These are phyloP conservation scores for Ophthalmolycus amberensis DNA, from an alignment of 2,113 vertebrate genomes.

Conservation along the genomic window DNA sequence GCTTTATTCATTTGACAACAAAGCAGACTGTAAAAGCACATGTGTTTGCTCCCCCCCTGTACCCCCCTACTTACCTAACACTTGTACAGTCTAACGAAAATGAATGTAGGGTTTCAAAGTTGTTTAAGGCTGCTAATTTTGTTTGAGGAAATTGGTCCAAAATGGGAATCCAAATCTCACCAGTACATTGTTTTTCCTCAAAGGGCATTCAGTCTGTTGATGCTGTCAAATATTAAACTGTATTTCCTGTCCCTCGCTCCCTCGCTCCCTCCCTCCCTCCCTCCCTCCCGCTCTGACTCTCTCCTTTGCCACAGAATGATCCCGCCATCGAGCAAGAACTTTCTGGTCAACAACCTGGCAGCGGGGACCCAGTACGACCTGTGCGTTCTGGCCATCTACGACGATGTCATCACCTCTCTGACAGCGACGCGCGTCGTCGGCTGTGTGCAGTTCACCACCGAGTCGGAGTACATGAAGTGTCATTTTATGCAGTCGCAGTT, in stretches of 20 bases:
- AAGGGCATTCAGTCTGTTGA: background rate
- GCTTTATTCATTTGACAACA: background rate
- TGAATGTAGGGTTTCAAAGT: background rate
- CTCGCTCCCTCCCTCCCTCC: too few relatives aligned
- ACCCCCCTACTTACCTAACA: background rate
- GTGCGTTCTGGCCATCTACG: constrained; percentile 97
- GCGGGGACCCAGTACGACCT: constrained; percentile 95
- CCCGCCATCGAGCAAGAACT: constrained; percentile 97
- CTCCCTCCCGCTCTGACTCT: background rate
- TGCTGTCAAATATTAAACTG: background rate
- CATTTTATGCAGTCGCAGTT: constrained; percentile 99
- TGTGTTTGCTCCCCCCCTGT: background rate
- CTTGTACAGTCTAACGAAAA: background rate
- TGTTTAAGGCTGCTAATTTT: too few relatives aligned
- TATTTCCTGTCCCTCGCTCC: background rate
- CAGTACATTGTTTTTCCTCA: background rate
- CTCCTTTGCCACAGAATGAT: constrained; percentile 89
- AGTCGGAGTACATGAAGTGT: constrained; percentile 97
- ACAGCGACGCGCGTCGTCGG: constrained; percentile 97
- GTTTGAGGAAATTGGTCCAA: too few relatives aligned
- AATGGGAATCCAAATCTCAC: too few relatives aligned
- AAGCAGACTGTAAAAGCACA: background rate
- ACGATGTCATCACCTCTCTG: constrained; percentile 95
- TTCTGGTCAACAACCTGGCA: constrained; percentile 97
- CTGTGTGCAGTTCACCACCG: constrained; percentile 95